Base-by-base conservation (phyloP, 2,888 invertebrate species). In the Ephialtes manifestator region DNA sequence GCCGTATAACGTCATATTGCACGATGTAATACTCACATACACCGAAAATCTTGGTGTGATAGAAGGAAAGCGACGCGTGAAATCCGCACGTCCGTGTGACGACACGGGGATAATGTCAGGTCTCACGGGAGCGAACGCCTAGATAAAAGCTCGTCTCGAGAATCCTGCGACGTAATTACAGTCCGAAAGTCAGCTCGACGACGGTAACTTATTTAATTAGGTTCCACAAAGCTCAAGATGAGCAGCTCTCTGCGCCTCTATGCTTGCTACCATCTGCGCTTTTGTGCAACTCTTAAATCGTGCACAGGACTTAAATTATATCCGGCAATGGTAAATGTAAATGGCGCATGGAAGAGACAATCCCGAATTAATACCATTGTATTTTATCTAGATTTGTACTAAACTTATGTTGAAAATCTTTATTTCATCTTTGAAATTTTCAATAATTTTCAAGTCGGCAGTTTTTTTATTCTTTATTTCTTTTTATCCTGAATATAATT, bases 131-230 rank as follows among this genome's bases (percentile, higher is more conserved):
- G 48, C 74, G 55, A 51, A 18, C 48, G 48, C 55, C 24, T 55
- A 67, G 80, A 80, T 84, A 84, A 81, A 80, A 77, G 79, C 82
- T 53, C 55, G 63, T 71, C 83, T 72, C 35, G 68, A 78, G 81
- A 81, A 84, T 74, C 78, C 68, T 51, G 60, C 51, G 77, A 68
- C 77, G 72, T 72, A 77, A 84, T 81, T 81, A 81, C 77, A 75
- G 67, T 81, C 39, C 53, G 67, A 81, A 77, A 77, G 81, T 84
- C 81, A 74, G 74, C 53, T 60, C 72, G 67, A 81, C 77, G 77
- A 77, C 58, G 63, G 77, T 74, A 81, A 84, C 81, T 81, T 84
- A 74, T 74, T 77, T 81, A 84, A 84, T 81, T 84, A 81, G 81
- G 51, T 84, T 84, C 60, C 60, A 77, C 60, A 53, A 74, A 70